phyloP scores from a whole-genome alignment of 2,797 vertebrate genomes.

The Poeciliopsis gracilis region DNA sequence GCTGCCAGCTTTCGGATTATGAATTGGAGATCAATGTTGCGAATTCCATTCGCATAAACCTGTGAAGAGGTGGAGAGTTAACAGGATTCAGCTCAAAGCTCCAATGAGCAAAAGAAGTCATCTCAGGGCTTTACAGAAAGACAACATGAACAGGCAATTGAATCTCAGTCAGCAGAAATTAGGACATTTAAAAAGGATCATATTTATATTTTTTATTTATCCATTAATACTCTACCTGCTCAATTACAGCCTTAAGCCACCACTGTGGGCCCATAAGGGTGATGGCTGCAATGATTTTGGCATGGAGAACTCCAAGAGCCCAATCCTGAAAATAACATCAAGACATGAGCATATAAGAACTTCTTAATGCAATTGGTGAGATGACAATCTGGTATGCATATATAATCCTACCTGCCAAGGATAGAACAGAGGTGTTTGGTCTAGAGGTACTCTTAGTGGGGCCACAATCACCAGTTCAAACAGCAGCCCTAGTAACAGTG shows the following conservation, averaged over 20 bases:
- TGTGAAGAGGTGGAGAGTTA: conserved; percentile 49
- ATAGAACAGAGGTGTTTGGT: conserved; percentile 98
- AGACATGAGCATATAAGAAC: conserved; percentile 2
- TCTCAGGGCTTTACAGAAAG: not conserved
- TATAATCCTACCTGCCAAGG: conserved; percentile 92
- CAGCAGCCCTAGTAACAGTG: conserved; percentile 91
- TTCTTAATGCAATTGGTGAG: not conserved
- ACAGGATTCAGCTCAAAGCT: not conserved
- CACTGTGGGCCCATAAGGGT: conserved; percentile 99
- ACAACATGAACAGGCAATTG: not conserved
- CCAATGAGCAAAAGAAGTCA: not conserved
- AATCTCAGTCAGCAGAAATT: not conserved
- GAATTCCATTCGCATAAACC: conserved; percentile 98
- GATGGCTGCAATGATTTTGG: conserved; percentile 99
- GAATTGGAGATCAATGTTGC: conserved; percentile 98
- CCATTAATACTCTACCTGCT: conserved; percentile 84
- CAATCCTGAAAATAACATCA: conserved; percentile 84
- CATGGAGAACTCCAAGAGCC: conserved; percentile 98
- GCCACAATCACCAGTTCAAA: conserved; percentile 98
- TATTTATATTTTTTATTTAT: not conserved
- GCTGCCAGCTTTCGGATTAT: conserved; percentile 95
- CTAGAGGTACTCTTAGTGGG: conserved; percentile 94
- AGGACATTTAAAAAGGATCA: not conserved
- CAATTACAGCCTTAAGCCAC: conserved; percentile 99
- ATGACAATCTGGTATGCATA: not conserved